Evolutionary conservation across 1,140 invertebrate genomes (phyloP), one percentile per base, ranked within the genome.

Genomic region (Ectropis grisescens): DNA sequence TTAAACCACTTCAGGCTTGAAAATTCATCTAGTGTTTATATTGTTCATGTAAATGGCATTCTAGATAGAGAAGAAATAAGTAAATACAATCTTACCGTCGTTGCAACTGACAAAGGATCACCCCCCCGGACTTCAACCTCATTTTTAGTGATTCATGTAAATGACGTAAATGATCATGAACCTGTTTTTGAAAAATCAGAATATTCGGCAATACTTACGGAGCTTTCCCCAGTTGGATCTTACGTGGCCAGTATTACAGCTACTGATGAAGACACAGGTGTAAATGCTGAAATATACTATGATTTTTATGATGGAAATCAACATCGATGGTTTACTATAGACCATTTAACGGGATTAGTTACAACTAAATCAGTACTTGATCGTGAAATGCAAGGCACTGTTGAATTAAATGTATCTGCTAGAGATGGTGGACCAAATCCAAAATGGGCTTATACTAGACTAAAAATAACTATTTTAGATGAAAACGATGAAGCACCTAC

Each of bases 151-250:
- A 95, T 98, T 69, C 88, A 93, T 54, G 93, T 99, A 0, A 97
- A 96, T 69, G 97, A 98, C 70, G 91, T 95, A 0, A 98, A 98
- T 80, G 95, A 98, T 70, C 94, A 96, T 72, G 93, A 95, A 58
- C 95, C 95, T 1, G 93, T 95, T 2, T 98, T 98, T 62, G 93
- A 96, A 68, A 95, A 96, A 72, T 94, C 90, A 36, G 93, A 96
- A 69, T 97, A 97, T 78, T 91, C 93, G 0, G 89, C 93, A 0
- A 88, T 95, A 1, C 79, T 98, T 3, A 93, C 92, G 51, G 96
- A 98, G 78, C 80, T 94, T 2, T 90, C 93, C 2, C 93, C 93
- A 0, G 82, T 92, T 11, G 95, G 95, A 1, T 94, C 92, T 4
- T 96, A 92, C 61, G 92, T 97, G 0, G 91, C 92, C 0, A 91